These are phyloP conservation scores for Chrysaora quinquecirrha DNA, from an alignment of 30 jellyfish, hydroid and myxozoan species.

Conservation along the genomic window DNA sequence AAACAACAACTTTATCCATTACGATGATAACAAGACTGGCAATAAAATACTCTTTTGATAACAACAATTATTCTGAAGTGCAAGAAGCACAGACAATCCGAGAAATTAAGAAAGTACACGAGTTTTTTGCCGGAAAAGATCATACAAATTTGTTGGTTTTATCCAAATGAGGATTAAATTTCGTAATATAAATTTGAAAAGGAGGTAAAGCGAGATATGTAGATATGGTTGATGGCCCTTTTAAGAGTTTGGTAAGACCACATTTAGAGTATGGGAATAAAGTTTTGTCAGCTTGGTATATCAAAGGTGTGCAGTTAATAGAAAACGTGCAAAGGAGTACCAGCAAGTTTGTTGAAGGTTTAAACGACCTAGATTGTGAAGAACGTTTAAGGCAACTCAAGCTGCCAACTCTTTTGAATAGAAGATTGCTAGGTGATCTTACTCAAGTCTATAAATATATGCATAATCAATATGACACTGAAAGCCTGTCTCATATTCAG, in stretches of 20 bases:
- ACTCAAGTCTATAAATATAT: constrained; percentile 36
- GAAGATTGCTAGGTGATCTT: constrained; percentile 40
- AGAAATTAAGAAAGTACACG: too few relatives aligned
- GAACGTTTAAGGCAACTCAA: constrained; percentile 30
- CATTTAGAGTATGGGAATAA: constrained; percentile 54
- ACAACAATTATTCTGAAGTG: too few relatives aligned
- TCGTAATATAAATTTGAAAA: too few relatives aligned
- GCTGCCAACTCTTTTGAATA: constrained; percentile 52
- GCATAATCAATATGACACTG: constrained; percentile 18
- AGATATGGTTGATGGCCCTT: constrained; percentile 53
- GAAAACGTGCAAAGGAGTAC: constrained; percentile 52
- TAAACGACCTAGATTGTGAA: constrained; percentile 18
- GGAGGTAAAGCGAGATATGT: too few relatives aligned
- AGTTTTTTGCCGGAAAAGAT: too few relatives aligned
- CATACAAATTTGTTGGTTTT: too few relatives aligned
- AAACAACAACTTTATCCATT: too few relatives aligned
- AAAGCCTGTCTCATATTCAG: constrained; percentile 25
- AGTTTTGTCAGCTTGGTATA: constrained; percentile 40
- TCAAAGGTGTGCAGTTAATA: constrained; percentile 33
- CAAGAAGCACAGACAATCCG: too few relatives aligned
- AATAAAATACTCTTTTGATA: too few relatives aligned
- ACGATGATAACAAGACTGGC: too few relatives aligned
- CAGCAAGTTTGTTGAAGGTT: constrained; percentile 37
- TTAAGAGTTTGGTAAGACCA: too few relatives aligned
- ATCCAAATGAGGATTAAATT: too few relatives aligned